Evolutionary conservation across 1,140 invertebrate genomes (phyloP).

Genomic region (Anoplolepis gracilipes): DNA sequence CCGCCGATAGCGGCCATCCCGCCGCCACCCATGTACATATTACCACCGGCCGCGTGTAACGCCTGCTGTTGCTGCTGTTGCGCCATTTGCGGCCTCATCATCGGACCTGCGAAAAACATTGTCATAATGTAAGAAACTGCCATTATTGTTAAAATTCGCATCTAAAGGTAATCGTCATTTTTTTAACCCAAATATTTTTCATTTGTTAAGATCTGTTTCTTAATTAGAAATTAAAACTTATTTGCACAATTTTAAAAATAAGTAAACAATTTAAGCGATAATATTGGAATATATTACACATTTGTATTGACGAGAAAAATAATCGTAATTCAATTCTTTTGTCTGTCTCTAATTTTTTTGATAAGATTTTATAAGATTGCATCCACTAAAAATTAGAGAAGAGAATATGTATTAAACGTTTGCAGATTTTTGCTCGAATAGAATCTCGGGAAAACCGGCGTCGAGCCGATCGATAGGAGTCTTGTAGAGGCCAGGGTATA

Average conservation of each 20-base stretch:
- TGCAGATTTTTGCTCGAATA: slow-evolving; percentile 62
- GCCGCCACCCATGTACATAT: slow-evolving; percentile 83
- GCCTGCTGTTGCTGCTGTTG: slow-evolving; percentile 84
- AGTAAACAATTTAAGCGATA: too few relatives aligned
- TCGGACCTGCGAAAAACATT: slow-evolving; percentile 85
- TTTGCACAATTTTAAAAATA: too few relatives aligned
- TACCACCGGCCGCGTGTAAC: slow-evolving; percentile 82
- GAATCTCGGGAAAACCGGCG: slow-evolving; percentile 68
- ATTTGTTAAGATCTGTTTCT: too few relatives aligned
- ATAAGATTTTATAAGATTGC: too few relatives aligned
- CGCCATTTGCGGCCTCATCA: slow-evolving; percentile 89
- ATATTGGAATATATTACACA: not conserved
- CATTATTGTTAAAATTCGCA: not conserved
- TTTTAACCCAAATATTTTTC: too few relatives aligned
- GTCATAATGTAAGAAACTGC: not conserved
- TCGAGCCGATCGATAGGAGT: slow-evolving; percentile 64
- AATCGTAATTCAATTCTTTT: not conserved
- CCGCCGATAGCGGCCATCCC: slow-evolving; percentile 83
- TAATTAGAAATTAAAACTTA: not conserved
- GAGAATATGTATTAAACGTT: not conserved
- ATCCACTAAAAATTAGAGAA: not conserved
- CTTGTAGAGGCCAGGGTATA: slow-evolving; percentile 52
- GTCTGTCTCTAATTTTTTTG: too few relatives aligned
- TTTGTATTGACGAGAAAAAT: not conserved
- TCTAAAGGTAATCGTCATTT: too few relatives aligned